These are phyloP conservation scores for Lordiphosa andalusiaca DNA, from an alignment of 2,888 invertebrate species.

Conservation along the genomic window DNA sequence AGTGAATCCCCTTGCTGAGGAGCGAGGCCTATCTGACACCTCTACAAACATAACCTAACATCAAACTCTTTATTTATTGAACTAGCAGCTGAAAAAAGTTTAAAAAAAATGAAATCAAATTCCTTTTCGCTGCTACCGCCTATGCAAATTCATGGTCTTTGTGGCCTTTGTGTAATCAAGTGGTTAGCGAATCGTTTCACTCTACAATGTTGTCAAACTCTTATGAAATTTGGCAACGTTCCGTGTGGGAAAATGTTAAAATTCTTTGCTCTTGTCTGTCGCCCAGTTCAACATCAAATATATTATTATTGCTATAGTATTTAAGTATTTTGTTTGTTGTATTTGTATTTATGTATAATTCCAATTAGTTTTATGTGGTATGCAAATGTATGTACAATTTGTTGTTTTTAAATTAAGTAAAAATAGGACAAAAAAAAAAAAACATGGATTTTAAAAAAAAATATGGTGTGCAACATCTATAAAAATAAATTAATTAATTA, in stretches of 20 bases:
- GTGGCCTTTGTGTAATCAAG: too few species aligned
- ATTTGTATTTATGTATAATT: conserved; percentile 37
- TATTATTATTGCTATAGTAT: conserved; percentile 40
- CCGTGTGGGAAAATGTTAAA: conserved; percentile 5
- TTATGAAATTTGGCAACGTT: conserved; percentile 5
- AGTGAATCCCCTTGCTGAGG: too few species aligned
- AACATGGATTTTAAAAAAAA: conserved; percentile 21
- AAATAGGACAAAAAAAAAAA: conserved; percentile 35
- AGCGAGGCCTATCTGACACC: too few species aligned
- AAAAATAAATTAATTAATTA: conserved; percentile 66
- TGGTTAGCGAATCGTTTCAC: too few species aligned
- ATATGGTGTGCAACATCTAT: conserved; percentile 35
- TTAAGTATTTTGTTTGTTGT: conserved; percentile 30
- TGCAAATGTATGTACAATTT: conserved; percentile 57
- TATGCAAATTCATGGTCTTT: too few species aligned
- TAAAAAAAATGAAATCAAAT: too few species aligned
- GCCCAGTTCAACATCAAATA: conserved; percentile 52
- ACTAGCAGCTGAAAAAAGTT: too few species aligned
- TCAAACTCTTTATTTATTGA: too few species aligned
- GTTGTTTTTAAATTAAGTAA: conserved; percentile 47
- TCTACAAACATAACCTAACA: too few species aligned
- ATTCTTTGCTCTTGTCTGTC: conserved; percentile 3
- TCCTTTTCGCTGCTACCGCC: too few species aligned
- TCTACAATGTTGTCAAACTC: neutral
- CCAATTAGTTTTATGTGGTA: conserved; percentile 32